These are phyloP conservation scores for Strigamia maritima DNA, from an alignment of 2,888 invertebrate species.

Conservation along the genomic window DNA sequence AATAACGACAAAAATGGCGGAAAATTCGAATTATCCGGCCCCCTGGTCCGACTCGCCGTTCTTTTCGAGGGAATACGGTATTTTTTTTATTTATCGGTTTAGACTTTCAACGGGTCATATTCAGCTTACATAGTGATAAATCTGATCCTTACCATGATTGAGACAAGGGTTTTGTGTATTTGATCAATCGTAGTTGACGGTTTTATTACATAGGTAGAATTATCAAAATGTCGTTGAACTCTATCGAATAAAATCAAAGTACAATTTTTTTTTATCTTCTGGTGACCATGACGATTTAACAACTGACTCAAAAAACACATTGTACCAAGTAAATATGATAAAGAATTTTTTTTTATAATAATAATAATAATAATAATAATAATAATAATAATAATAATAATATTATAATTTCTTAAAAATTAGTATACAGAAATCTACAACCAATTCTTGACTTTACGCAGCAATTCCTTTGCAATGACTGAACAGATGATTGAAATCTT, in stretches of 20 bases:
- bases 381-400: neutral
- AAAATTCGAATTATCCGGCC: too few species aligned
- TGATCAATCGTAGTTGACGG: neutral
- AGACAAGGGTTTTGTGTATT: neutral
- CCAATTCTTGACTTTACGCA: neutral
- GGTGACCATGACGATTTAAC: neutral
- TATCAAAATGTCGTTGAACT: neutral
- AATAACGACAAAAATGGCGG: too few species aligned
- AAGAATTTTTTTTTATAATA: neutral
- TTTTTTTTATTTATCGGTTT: neutral
- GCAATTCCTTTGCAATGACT: conserved; percentile 11
- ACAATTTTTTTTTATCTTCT: neutral
- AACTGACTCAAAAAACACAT: neutral
- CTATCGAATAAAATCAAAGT: neutral
- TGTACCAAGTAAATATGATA: neutral
- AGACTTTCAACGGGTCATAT: neutral
- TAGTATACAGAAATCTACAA: neutral
- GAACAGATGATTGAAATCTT: neutral
- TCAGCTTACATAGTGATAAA: too few species aligned
- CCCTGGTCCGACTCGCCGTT: too few species aligned
- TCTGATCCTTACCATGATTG: too few species aligned
- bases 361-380: neutral
- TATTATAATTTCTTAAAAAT: neutral
- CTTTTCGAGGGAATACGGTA: too few species aligned
- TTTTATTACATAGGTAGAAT: neutral